Evolutionary conservation across 2,113 vertebrate species (phyloP).

Genomic region (Alouatta palliata): DNA sequence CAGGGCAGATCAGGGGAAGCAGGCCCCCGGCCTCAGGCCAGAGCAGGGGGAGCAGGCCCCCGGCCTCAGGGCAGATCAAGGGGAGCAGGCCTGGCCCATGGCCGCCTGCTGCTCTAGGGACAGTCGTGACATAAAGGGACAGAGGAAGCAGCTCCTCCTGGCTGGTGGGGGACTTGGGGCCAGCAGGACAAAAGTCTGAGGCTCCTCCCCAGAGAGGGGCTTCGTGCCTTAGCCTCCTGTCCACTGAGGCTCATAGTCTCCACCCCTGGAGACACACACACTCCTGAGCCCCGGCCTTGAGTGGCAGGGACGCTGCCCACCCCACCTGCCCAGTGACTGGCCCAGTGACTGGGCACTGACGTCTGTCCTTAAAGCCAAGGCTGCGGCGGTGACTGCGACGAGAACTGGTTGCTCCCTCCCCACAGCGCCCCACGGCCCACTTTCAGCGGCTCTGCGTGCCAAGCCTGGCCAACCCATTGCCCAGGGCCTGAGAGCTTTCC

Average conservation of each 20-base stretch:
- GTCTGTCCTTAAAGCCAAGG: background rate
- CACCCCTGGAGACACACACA: background rate
- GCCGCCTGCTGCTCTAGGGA: background rate
- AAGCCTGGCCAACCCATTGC: background rate
- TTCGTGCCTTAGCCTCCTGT: background rate
- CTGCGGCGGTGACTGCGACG: fast-evolving
- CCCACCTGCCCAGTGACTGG: fast-evolving
- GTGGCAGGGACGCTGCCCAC: background rate
- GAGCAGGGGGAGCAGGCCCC: background rate
- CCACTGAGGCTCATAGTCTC: too few species aligned
- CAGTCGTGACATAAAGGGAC: too few species aligned
- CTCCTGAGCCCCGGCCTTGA: background rate
- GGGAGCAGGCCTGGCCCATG: background rate
- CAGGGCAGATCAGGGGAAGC: background rate
- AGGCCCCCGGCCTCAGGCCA: background rate
- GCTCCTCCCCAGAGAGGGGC: too few species aligned
- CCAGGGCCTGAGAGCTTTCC: background rate
- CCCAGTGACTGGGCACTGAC: background rate
- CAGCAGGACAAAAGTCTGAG: background rate
- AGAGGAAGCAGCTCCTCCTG: background rate
- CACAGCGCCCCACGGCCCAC: background rate
- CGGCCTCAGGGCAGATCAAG: background rate
- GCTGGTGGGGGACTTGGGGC: too few species aligned
- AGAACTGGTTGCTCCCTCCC: background rate
- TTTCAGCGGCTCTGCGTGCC: fast-evolving